These are phyloP conservation scores for Trisateles emortualis DNA, from an alignment of 2,888 invertebrate genomes.

Conservation along the genomic window DNA sequence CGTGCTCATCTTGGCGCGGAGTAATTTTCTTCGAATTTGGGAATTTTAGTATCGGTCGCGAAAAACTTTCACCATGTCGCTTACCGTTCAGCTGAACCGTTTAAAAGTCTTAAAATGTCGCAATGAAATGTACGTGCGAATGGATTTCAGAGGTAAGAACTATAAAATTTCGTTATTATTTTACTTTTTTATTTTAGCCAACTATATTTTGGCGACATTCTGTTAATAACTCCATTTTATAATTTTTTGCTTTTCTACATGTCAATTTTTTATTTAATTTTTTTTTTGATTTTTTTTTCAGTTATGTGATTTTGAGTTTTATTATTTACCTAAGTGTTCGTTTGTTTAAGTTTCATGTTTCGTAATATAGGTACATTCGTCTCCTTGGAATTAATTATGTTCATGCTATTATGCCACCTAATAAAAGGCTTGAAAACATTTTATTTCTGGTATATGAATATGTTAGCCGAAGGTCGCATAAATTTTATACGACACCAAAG, in stretches of 20 bases:
- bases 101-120: conserved; percentile 90
- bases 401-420: conserved; percentile 28
- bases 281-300: no score
- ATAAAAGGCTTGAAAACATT: conserved; percentile 7
- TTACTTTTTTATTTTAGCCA: background rate
- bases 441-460: conserved; percentile 4
- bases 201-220: no score
- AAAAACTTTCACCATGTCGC: conserved; percentile 85
- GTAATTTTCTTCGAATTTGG: background rate
- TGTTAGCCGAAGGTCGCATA: conserved; percentile 7
- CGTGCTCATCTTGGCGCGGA: background rate
- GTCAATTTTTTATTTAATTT: no score
- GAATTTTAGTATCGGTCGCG: conserved; percentile 1
- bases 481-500: conserved; percentile 10
- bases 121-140: conserved; percentile 89
- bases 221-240: no score
- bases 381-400: conserved; percentile 29
- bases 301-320: no score
- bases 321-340: background rate
- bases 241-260: no score
- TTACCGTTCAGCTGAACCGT: conserved; percentile 89
- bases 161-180: conserved; percentile 10
- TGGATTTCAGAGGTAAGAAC: conserved; percentile 92
- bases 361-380: conserved; percentile 2
- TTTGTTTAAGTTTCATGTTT: background rate